phyloP scores from a whole-genome alignment of 2,113 vertebrate genomes.

The Psophia crepitans region DNA sequence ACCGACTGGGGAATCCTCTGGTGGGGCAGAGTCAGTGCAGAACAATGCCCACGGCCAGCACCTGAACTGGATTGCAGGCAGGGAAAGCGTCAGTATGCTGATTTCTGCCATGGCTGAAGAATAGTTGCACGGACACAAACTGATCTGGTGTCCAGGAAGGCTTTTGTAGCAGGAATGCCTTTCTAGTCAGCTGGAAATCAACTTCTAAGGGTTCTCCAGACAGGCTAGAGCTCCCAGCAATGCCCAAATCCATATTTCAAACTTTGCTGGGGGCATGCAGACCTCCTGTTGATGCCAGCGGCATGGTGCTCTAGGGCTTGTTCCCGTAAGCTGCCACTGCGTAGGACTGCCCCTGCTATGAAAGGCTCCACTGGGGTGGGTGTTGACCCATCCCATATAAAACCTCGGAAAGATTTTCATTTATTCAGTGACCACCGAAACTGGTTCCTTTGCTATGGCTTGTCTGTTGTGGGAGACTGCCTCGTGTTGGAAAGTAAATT shows the following conservation, averaged over 20 bases:
- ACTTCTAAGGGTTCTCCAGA: background rate
- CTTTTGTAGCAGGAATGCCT: background rate
- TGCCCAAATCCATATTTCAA: background rate
- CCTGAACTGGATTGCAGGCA: background rate
- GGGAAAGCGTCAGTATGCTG: background rate
- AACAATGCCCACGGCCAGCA: background rate
- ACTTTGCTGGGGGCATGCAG: background rate
- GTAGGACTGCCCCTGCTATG: background rate
- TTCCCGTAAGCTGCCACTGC: background rate
- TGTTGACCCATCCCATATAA: background rate
- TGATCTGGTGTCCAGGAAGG: background rate
- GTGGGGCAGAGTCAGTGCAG: background rate
- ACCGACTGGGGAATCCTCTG: background rate
- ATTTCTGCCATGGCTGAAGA: background rate
- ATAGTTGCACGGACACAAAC: background rate
- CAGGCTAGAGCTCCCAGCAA: background rate
- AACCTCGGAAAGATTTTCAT: background rate
- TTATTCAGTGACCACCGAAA: background rate
- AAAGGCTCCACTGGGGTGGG: background rate
- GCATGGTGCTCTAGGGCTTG: background rate
- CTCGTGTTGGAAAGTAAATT: background rate
- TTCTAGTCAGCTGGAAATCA: background rate
- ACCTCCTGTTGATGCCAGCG: background rate
- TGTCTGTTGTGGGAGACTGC: constrained; percentile 21
- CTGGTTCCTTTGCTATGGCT: constrained; percentile 10